phyloP scores from a whole-genome alignment of 2,113 vertebrate species.

The Caloenas nicobarica region DNA sequence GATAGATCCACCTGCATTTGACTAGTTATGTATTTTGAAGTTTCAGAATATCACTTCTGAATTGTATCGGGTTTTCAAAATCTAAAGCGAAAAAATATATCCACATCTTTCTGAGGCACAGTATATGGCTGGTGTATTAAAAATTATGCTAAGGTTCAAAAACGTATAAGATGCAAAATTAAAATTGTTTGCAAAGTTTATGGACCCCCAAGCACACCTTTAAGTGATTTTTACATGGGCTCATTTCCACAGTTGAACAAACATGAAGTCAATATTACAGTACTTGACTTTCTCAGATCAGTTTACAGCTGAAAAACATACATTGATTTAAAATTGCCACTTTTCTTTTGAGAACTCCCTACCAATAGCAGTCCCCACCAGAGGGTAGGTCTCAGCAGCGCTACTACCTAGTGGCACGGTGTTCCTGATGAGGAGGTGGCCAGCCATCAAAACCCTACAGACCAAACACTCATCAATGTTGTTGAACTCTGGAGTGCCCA shows the following conservation, averaged over 20 bases:
- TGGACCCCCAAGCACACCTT: background rate
- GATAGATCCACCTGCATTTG: background rate
- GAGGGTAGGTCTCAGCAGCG: background rate
- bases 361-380: background rate
- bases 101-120: background rate
- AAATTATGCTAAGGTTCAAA: background rate
- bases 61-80: background rate
- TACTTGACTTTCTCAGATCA: background rate
- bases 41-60: background rate
- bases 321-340: background rate
- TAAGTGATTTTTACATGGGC: background rate
- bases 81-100: background rate
- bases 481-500: background rate
- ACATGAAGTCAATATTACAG: background rate
- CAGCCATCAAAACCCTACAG: background rate
- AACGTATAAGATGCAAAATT: background rate
- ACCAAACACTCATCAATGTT: background rate
- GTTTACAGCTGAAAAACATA: background rate
- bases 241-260: background rate
- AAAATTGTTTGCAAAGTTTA: background rate
- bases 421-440: fast-evolving
- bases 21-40: background rate
- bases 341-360: background rate
- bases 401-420: background rate
- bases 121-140: background rate